Evolutionary conservation across 2,113 vertebrate species (phyloP), one percentile per base, ranked within the genome.

Genomic region (Heterotilapia buettikoferi): DNA sequence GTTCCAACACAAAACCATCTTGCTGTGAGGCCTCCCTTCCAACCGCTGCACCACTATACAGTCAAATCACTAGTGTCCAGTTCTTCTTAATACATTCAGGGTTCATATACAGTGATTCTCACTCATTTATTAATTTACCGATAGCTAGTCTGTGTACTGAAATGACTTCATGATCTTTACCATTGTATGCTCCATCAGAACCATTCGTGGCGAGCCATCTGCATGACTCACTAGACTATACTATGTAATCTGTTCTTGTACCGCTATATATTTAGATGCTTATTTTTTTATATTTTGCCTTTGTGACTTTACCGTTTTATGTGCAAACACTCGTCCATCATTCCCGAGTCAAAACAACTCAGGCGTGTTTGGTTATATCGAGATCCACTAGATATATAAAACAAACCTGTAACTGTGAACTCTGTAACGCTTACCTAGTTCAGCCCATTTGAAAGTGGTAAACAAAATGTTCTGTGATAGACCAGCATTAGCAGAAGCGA

Each of bases 401-500:
- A 52, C 45, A 84, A 33, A 7, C 4, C 36, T 33, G 61, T 40
- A 33, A 21, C 80, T 50, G 36, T 18, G 33, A 21, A 71, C 54
- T 87, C 31, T 59, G 18, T 26, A 66, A 43, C 9, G 45, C 80
- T 26, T 29, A 33, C 33, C 2, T 5, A 21, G 26, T 47, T 88
- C 43, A 43, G 53, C 26, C 63, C 10, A 31, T 82, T 84, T 56
- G 53, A 87, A 87, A 57, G 84, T 73, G 33, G 31, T 78, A 54
- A 92, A 87, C 38, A 73, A 89, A 84, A 57, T 88, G 45, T 56
- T 84, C 36, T 66, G 40, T 36, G 47, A 90, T 68, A 86, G 82
- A 61, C 16, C 84, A 73, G 40, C 50, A 86, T 84, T 78, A 87
- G 82, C 36, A 80, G 63, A 86, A 36, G 57, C 83, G 68, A 86